Evolutionary conservation across 30 jellyfish, hydroid and myxozoan species (phyloP), one percentile per base, ranked within the genome.

Genomic region (Catostylus mosaicus): DNA sequence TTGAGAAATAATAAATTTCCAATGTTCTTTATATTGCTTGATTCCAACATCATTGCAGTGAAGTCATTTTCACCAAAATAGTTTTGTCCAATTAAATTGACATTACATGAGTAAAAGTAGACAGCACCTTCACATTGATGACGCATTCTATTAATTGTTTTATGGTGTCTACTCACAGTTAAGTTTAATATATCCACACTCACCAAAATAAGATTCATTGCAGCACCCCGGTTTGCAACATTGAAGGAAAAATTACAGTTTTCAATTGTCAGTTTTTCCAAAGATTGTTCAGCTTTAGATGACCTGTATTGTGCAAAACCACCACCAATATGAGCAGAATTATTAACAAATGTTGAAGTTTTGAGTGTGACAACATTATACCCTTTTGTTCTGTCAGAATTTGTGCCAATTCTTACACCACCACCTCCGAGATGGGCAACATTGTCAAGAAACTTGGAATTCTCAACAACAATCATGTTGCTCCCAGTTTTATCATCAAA

Each of bases 391-490:
- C 78, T 16, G 69, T 75, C 86, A 0, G 87, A 37, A 37, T 65
- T 86, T 14, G 67, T 56, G 11, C 81, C 95, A 67, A 73, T 37
- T n/a, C 97, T 67, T 3, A 78, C 32, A 26, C 96, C 97, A 32
- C 97, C 97, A 51, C 97, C 97, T 20, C 62, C 97, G 45, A 82
- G 78, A 1, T 52, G 1, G 8, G 96, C 97, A 14, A 9, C 34
- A 67, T 90, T 90, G 27, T 70, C 47, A 38, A 3, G 23, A 69
- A 90, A 90, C 78, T 7, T 51, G 26, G 95, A 29, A n/a, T 75
- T 26, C 30, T 57, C 56, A 22, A 80, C 62, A 27, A 10, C 20
- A 27, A 90, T 10, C 24, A 6, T 38, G 73, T 84, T 90, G 12
- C 50, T 47, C 1, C 86, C 93, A 37, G 88, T 61, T 22, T 50